Percentiles rank a stretch among this genome's conserved stretches.
Evolutionary conservation across 2,888 invertebrate species (phyloP).

Genomic region (Hydriomena furcata): DNA sequence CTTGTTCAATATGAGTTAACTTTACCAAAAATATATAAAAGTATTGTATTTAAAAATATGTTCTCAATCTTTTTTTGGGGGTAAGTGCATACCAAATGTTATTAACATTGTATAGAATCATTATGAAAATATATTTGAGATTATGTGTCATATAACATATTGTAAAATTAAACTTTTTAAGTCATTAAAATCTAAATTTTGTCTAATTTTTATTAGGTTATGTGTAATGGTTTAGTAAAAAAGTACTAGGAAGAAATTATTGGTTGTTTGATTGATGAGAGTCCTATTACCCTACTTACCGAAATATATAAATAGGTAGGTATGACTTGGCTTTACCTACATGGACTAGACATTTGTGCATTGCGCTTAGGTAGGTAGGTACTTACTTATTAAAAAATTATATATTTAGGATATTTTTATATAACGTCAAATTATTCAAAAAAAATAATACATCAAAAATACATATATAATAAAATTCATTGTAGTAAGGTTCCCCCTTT

Average conservation of each 20-base stretch:
- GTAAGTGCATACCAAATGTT: slow-evolving; percentile 46
- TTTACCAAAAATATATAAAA: neutral
- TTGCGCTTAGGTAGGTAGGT: no score
- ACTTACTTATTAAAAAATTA: no score
- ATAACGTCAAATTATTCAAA: no score
- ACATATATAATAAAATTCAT: no score
- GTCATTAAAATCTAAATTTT: slow-evolving; percentile 41
- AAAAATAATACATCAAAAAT: no score
- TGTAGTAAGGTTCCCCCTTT: no score
- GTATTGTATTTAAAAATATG: slow-evolving; percentile 17
- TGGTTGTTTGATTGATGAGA: slow-evolving; percentile 33
- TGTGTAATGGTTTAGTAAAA: slow-evolving; percentile 71
- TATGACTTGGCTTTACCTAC: no score
- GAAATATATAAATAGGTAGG: no score
- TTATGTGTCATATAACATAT: slow-evolving; percentile 61
- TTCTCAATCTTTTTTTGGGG: slow-evolving; percentile 32
- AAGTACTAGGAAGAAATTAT: slow-evolving; percentile 61
- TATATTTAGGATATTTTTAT: no score
- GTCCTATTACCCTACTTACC: neutral
- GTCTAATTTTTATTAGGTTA: slow-evolving; percentile 66
- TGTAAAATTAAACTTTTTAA: slow-evolving; percentile 39
- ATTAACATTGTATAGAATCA: slow-evolving; percentile 62
- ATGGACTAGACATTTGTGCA: no score
- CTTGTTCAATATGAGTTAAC: neutral
- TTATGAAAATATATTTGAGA: slow-evolving; percentile 66